These are phyloP conservation scores for Temnothorax unifasciatus DNA, from an alignment of 2,888 invertebrate genomes.

Conservation along the genomic window DNA sequence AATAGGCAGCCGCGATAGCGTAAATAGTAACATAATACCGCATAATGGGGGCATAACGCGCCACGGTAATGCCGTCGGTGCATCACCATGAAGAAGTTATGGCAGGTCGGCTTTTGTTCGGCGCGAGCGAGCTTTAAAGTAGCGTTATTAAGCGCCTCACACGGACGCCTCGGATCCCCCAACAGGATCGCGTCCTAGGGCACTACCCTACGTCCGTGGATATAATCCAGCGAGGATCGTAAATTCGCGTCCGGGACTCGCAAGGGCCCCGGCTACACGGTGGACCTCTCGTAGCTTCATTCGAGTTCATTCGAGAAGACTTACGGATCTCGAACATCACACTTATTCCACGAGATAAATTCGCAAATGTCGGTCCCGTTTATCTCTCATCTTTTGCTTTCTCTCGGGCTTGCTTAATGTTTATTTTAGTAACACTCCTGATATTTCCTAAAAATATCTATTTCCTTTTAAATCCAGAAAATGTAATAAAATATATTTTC, in stretches of 20 bases:
- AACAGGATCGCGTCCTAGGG: slow-evolving; percentile 62
- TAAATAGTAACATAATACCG: slow-evolving; percentile 85
- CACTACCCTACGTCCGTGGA: slow-evolving; percentile 40
- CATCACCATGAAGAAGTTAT: slow-evolving; percentile 81
- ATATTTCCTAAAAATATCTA: not conserved
- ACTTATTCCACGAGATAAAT: slow-evolving; percentile 40
- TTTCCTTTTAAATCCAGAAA: not conserved
- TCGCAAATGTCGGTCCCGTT: slow-evolving; percentile 34
- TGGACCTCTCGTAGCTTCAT: slow-evolving; percentile 42
- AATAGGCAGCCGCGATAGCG: slow-evolving; percentile 81
- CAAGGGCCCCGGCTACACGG: slow-evolving; percentile 61
- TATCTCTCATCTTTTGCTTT: slow-evolving; percentile 23
- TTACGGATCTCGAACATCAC: slow-evolving; percentile 31
- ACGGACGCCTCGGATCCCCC: slow-evolving; percentile 63
- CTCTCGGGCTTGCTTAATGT: not conserved
- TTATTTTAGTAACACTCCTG: not conserved
- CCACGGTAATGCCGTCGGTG: slow-evolving; percentile 78
- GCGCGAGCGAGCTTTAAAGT: slow-evolving; percentile 71
- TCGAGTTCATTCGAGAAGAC: not conserved
- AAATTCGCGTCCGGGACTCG: slow-evolving; percentile 64
- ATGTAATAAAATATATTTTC: not conserved
- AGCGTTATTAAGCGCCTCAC: slow-evolving; percentile 79
- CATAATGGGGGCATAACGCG: slow-evolving; percentile 84
- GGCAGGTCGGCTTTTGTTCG: slow-evolving; percentile 79
- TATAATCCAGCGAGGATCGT: slow-evolving; percentile 58